Conservation (phyloP, 2,888 invertebrate genomes). For the Litoditis marina region DNA sequence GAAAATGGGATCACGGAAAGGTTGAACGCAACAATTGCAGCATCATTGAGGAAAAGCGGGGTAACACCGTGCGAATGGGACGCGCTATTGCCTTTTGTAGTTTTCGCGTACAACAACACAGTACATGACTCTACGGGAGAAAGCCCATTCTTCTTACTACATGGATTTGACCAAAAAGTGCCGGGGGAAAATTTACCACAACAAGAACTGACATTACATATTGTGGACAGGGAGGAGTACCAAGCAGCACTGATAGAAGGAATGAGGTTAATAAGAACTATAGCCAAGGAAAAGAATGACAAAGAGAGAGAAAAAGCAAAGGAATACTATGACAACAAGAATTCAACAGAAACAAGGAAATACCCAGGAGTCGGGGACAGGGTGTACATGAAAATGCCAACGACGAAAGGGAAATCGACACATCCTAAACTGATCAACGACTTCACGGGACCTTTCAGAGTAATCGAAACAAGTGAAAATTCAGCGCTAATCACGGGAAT, state of each 20-base stretch:
- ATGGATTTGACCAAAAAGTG: conserved; percentile 16
- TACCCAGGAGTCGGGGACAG: conserved; percentile 12
- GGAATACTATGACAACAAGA: conserved; percentile 16
- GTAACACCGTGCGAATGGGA: conserved; percentile 24
- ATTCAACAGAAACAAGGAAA: not conserved
- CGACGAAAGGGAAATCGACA: conserved; percentile 1
- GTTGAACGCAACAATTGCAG: conserved; percentile 21
- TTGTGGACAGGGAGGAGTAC: conserved; percentile 15
- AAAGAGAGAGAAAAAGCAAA: conserved; percentile 13
- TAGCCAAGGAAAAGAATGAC: conserved; percentile 4
- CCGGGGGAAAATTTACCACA: not conserved
- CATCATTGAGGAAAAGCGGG: conserved; percentile 17
- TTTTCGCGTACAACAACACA: conserved; percentile 31
- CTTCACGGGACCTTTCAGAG: conserved; percentile 12
- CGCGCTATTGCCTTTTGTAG: conserved; percentile 16
- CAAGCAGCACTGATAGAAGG: not conserved
- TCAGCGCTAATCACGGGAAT: too few relatives aligned
- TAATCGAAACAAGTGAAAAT: not conserved
- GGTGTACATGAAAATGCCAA: conserved; percentile 9
- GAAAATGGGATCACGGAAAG: conserved; percentile 33
- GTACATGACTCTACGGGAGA: conserved; percentile 23
- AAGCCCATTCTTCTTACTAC: conserved; percentile 18
- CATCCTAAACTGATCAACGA: conserved; percentile 10
- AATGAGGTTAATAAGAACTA: conserved; percentile 1
- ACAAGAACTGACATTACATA: conserved; percentile 1